Conservation (phyloP, 2,113 vertebrate genomes). For the Polypterus bichir region DNA sequence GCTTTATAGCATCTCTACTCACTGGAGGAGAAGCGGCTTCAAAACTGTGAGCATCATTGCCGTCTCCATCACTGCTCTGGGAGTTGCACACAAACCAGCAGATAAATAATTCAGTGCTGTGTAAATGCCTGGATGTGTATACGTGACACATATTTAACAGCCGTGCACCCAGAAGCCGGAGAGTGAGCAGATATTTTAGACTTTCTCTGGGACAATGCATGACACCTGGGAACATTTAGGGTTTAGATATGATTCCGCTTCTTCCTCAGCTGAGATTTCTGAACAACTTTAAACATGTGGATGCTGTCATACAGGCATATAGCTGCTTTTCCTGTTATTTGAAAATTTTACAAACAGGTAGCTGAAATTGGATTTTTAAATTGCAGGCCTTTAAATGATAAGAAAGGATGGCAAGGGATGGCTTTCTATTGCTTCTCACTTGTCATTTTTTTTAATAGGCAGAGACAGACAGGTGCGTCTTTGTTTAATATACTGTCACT, state of each 20-base stretch:
- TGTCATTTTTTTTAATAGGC: background rate
- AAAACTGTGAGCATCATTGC: conserved; percentile 50
- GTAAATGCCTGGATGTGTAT: conserved; percentile 34
- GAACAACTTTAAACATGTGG: conserved; percentile 6
- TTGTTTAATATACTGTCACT: no score
- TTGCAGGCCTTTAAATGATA: background rate
- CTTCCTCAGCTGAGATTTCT: background rate
- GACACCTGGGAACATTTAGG: conserved; percentile 36
- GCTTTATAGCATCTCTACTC: conserved; percentile 64
- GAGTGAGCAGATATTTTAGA: conserved; percentile 31
- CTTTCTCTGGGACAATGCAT: conserved; percentile 20
- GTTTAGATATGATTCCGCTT: background rate
- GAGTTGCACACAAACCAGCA: conserved; percentile 43
- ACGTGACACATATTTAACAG: conserved; percentile 44
- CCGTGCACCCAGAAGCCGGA: conserved; percentile 32
- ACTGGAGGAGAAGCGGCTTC: conserved; percentile 66
- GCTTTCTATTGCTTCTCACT: background rate
- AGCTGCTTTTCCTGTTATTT: conserved; percentile 1
- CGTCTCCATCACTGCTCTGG: conserved; percentile 36
- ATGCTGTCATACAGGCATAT: conserved; percentile 9
- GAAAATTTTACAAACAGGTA: background rate
- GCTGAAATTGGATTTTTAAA: background rate
- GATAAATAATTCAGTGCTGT: conserved; percentile 63
- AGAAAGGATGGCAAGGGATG: background rate
- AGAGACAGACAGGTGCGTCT: no score